Conservation (phyloP, 2,888 invertebrate genomes). For the Gerris lacustris region DNA sequence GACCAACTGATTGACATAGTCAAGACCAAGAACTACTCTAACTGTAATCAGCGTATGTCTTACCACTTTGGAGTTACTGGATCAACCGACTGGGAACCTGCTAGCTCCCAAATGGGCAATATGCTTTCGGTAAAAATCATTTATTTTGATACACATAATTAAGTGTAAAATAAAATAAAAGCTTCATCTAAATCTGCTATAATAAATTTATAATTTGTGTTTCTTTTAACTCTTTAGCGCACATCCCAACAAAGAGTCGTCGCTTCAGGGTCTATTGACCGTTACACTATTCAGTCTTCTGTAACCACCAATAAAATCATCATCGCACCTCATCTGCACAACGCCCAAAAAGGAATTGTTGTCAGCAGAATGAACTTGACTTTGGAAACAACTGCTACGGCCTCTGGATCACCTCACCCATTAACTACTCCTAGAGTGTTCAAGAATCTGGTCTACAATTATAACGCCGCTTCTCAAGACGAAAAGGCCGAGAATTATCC, state of each 20-base stretch:
- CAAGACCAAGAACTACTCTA: constrained; percentile 52
- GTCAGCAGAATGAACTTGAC: constrained; percentile 47
- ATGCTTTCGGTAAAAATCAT: constrained; percentile 36
- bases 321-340: constrained; percentile 46
- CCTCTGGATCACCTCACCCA: constrained; percentile 22
- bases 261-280: constrained; percentile 43
- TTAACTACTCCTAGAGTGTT: constrained; percentile 33
- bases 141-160: neutral
- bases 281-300: constrained; percentile 51
- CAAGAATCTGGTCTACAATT: constrained; percentile 37
- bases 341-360: constrained; percentile 49
- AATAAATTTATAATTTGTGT: neutral
- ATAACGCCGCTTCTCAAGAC: constrained; percentile 28
- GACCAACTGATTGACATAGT: constrained; percentile 46
- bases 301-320: constrained; percentile 49
- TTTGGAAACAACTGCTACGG: constrained; percentile 33
- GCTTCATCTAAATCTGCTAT: neutral
- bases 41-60: constrained; percentile 47
- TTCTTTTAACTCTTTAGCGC: constrained; percentile 39
- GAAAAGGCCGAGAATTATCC: constrained; percentile 21
- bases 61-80: constrained; percentile 53
- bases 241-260: constrained; percentile 46
- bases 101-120: constrained; percentile 40
- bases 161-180: neutral
- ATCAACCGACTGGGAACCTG: constrained; percentile 43